Conservation (phyloP, 2,113 vertebrate genomes). For the Montifringilla adamsi region DNA sequence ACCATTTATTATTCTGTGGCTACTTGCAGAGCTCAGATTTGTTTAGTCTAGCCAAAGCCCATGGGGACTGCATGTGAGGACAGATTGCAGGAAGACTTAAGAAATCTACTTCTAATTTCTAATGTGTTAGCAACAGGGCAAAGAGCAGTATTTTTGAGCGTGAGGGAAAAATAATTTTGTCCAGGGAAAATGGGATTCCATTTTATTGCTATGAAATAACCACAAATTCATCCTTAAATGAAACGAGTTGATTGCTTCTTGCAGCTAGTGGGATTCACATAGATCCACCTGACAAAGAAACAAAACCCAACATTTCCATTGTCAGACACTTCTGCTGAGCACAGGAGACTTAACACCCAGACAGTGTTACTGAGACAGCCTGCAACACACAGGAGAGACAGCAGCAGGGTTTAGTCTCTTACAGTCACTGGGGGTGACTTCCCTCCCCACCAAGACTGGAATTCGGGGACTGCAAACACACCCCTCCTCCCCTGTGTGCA, state of each 20-base stretch:
- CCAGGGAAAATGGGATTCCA: not conserved
- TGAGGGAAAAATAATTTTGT: not conserved
- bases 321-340: not conserved
- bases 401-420: not conserved
- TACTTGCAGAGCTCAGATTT: not conserved
- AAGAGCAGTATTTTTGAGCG: not conserved
- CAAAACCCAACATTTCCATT: not conserved
- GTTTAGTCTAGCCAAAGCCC: not conserved
- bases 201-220: not conserved
- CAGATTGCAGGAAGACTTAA: not conserved
- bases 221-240: not conserved
- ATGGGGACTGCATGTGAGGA: not conserved
- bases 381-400: not conserved
- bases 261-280: not conserved
- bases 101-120: not conserved
- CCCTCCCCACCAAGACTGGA: not conserved
- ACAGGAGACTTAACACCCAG: not conserved
- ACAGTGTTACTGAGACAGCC: not conserved
- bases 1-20: not conserved
- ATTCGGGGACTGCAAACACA: not conserved
- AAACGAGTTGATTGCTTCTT: not conserved
- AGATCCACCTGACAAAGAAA: not conserved
- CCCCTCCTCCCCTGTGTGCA: not conserved
- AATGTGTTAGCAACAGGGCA: not conserved
- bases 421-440: not conserved